Evolutionary conservation across 2,113 vertebrate genomes (phyloP).

Genomic region (Choloepus hoffmanni): DNA sequence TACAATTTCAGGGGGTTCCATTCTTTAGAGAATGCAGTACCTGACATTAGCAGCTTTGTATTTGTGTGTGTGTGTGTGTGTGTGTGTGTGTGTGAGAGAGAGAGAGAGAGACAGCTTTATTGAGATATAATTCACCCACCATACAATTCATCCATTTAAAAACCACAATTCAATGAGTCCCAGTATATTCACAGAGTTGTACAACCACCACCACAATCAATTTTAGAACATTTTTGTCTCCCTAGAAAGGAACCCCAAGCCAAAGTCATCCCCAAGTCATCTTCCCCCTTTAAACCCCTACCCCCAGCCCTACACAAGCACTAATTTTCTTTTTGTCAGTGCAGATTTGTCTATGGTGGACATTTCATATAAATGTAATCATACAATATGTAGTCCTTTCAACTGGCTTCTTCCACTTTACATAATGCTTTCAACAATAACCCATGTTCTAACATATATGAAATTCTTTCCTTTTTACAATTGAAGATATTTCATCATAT

Average conservation of each 20-base stretch:
- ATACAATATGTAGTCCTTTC: background rate
- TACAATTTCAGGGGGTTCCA: background rate
- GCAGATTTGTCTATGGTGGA: background rate
- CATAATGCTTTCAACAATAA: slow-evolving; percentile 23
- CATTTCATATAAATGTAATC: background rate
- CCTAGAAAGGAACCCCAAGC: background rate
- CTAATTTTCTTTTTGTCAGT: background rate
- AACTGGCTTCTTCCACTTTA: background rate
- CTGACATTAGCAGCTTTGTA: background rate
- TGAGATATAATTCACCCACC: background rate
- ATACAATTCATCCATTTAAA: background rate
- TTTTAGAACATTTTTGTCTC: background rate
- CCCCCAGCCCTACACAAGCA: background rate
- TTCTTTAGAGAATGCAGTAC: background rate
- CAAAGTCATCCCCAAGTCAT: too few species aligned
- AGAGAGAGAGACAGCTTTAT: background rate
- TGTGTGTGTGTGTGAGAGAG: too few species aligned
- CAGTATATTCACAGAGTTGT: background rate
- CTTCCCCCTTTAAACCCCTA: background rate
- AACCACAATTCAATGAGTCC: background rate
- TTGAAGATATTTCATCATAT: background rate
- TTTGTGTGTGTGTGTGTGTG: too few species aligned
- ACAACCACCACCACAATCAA: background rate
- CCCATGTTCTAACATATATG: background rate
- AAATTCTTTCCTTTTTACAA: background rate